Base-by-base conservation (phyloP, 2,797 vertebrate species). In the Neopelma chrysocephalum region DNA sequence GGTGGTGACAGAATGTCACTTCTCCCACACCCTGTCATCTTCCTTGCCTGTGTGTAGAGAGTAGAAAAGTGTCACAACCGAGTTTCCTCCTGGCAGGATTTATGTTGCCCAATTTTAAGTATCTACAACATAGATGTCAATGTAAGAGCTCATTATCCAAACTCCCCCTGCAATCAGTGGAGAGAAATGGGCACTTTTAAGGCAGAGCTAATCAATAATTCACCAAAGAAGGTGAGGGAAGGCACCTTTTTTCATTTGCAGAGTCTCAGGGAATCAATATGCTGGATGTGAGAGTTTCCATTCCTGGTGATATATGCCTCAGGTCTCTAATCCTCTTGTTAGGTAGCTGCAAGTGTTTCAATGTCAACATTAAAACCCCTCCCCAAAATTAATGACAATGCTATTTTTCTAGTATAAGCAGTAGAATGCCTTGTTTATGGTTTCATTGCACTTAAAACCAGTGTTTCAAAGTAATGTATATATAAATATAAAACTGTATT, bases 121-220 rank as follows among this genome's bases (percentile, higher is more conserved):
- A 87, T 68, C 93, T 73, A 21, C 70, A 93, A 82, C 16, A 16
- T 18, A 87, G 77, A 73, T 87, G 58, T 94, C 94, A 82, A 19
- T 56, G 83, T 87, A 77, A 93, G 70, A 94, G 78, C 83, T 95
- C 92, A 89, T 96, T 96, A 94, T 82, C 94, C 83, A 79, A 86
- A 60, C 73, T 93, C 47, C 6, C 70, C 26, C 16, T 93, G 83
- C 81, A 92, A 93, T 94, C 83, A 84, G 62, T 70, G 56, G 43
- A 92, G 92, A 93, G 88, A 90, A 95, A 92, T 79, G 92, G 66
- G 43, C 45, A 51, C 83, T 96, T 92, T 47, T 70, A 66, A 89
- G 92, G 73, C 83, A 82, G 80, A 84, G 48, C 64, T 93, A 45
- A 94, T 96, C 92, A 95, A 87, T 95, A 95, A 94, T 96, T 95